phyloP scores from a whole-genome alignment of 2,888 invertebrate genomes.

The Himalopsyche tibetana region DNA sequence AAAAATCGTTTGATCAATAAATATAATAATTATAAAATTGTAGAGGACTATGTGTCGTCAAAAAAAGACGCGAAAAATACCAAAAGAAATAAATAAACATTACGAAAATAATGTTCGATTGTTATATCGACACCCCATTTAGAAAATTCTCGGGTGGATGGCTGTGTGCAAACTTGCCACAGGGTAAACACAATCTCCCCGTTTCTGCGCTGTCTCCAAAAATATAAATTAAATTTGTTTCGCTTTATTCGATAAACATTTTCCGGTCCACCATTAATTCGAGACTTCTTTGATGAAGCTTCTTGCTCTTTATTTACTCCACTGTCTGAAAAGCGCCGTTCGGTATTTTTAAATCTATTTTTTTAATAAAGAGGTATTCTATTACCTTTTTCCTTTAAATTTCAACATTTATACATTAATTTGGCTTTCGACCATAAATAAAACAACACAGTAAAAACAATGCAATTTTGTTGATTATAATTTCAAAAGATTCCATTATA shows the following conservation, averaged over 20 bases:
- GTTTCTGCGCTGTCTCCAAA: conserved; percentile 17
- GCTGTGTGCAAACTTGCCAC: conserved; percentile 18
- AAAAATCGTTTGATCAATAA: too few relatives aligned
- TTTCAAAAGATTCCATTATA: too few relatives aligned
- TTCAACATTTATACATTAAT: too few relatives aligned
- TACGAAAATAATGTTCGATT: too few relatives aligned
- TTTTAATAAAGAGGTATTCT: neutral
- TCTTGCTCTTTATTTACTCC: conserved; percentile 7
- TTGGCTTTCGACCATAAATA: too few relatives aligned
- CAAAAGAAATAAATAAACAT: too few relatives aligned
- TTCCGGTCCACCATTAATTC: conserved; percentile 38
- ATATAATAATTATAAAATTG: too few relatives aligned
- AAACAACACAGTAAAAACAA: too few relatives aligned
- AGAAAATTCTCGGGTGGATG: neutral
- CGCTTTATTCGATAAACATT: conserved; percentile 39
- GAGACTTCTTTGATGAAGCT: conserved; percentile 10
- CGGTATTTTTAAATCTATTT: neutral
- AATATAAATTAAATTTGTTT: conserved; percentile 42
- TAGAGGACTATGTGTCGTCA: too few relatives aligned
- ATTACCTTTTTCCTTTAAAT: neutral
- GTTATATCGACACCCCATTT: neutral
- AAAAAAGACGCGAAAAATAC: too few relatives aligned
- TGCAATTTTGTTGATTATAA: too few relatives aligned
- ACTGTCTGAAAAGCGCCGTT: neutral
- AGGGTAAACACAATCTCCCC: conserved; percentile 34